Conservation (phyloP, 2,797 vertebrate species). For the Argyrosomus regius region DNA sequence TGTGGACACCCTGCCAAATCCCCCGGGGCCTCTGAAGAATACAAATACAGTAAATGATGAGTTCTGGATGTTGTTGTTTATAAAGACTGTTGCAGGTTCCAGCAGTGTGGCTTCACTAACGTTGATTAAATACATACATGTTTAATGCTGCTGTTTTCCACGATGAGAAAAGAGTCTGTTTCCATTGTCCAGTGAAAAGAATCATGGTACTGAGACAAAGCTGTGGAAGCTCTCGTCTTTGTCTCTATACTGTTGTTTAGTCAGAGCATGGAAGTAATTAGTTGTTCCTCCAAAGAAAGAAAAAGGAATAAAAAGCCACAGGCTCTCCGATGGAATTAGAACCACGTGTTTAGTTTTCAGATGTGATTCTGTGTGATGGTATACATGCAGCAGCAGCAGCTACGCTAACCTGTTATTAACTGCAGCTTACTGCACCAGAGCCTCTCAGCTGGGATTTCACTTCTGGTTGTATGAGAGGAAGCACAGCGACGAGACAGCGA, state of each 20-base stretch:
- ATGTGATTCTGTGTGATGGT: background rate
- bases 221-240: background rate
- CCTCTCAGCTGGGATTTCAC: background rate
- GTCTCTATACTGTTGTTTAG: background rate
- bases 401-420: constrained; percentile 3
- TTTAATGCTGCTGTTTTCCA: background rate
- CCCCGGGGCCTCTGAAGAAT: background rate
- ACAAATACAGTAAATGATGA: background rate
- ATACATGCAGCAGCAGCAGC: background rate
- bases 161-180: background rate
- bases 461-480: background rate
- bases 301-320: constrained; percentile 21
- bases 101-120: background rate
- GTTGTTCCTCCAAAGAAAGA: constrained; percentile 36
- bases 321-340: constrained; percentile 31
- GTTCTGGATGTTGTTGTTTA: background rate
- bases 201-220: background rate
- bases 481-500: background rate
- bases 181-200: background rate
- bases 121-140: background rate
- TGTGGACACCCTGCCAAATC: background rate
- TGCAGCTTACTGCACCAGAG: constrained; percentile 2
- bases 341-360: constrained; percentile 54
- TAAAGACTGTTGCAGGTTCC: background rate
- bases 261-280: constrained; percentile 48